A percentile compares a stretch with the other conserved stretches of the same genome.
Evolutionary conservation across 2,797 vertebrate species (phyloP).

Genomic region (Acrossocheilus fasciatus): DNA sequence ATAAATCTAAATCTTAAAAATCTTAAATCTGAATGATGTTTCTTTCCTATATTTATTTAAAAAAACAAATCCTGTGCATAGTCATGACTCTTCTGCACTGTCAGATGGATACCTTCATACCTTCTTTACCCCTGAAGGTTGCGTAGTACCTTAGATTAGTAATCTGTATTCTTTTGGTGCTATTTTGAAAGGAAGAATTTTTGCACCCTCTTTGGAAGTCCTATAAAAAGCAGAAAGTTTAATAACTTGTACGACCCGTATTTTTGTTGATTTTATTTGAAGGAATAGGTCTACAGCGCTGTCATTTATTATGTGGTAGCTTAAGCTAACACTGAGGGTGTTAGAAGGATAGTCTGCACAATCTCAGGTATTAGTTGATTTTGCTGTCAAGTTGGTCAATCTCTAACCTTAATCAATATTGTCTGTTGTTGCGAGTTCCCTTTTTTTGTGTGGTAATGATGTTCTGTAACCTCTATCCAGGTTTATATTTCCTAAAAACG

Average conservation of each 20-base stretch:
- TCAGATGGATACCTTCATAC: not conserved
- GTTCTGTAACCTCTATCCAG: not conserved
- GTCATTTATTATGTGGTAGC: not conserved
- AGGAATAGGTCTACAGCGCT: not conserved
- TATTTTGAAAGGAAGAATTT: not conserved
- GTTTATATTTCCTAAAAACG: not conserved
- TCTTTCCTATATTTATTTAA: not conserved
- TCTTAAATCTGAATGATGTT: not conserved
- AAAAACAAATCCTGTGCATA: not conserved
- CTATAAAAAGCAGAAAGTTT: not conserved
- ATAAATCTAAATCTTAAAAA: not conserved
- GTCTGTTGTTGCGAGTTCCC: not conserved
- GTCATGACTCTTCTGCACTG: not conserved
- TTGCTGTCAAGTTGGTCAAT: slow-evolving; percentile 47
- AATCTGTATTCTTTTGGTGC: not conserved
- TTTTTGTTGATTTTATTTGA: not conserved
- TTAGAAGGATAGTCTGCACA: slow-evolving; percentile 53
- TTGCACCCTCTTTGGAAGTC: not conserved
- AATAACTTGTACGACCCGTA: not conserved
- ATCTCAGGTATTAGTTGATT: slow-evolving; percentile 45
- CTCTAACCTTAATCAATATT: not conserved
- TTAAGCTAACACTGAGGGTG: slow-evolving; percentile 25
- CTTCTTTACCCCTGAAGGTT: not conserved
- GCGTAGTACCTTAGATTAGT: not conserved
- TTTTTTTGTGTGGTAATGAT: not conserved